Conservation (phyloP, 2,113 vertebrate genomes). For the Pollimyrus isidori region DNA sequence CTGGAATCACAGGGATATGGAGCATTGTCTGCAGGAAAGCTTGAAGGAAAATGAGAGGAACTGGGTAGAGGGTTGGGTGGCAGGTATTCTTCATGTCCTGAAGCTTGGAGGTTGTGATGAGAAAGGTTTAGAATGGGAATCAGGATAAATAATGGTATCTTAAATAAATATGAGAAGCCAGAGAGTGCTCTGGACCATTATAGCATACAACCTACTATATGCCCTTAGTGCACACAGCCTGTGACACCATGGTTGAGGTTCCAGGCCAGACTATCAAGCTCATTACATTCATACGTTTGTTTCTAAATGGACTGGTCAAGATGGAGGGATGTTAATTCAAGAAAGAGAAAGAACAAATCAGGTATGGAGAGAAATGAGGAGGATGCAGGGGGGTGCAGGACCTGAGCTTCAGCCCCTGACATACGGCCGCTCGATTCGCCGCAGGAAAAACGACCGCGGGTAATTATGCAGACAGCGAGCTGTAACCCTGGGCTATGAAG, state of each 20-base stretch:
- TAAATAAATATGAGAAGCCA: not conserved
- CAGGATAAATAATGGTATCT: not conserved
- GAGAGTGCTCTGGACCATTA: not conserved
- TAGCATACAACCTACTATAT: not conserved
- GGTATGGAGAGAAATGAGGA: not conserved
- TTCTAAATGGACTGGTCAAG: not conserved
- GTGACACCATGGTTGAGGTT: not conserved
- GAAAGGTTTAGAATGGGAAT: not conserved
- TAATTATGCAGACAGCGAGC: not conserved
- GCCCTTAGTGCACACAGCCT: not conserved
- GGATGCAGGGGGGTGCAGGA: not conserved
- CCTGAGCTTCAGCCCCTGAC: not conserved
- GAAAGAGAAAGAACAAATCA: slow-evolving; percentile 13
- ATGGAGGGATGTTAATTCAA: not conserved
- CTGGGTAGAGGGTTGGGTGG: not conserved
- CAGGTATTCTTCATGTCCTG: not conserved
- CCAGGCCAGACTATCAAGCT: not conserved
- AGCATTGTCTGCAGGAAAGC: not conserved
- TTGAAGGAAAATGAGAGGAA: not conserved
- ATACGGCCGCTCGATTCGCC: not conserved
- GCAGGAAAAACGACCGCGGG: not conserved
- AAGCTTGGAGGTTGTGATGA: not conserved
- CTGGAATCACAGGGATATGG: not conserved
- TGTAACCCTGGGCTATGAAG: slow-evolving; percentile 1
- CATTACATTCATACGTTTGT: not conserved